Evolutionary conservation across 1,140 invertebrate species (phyloP).

Genomic region (Alviniconcha marisindica): DNA sequence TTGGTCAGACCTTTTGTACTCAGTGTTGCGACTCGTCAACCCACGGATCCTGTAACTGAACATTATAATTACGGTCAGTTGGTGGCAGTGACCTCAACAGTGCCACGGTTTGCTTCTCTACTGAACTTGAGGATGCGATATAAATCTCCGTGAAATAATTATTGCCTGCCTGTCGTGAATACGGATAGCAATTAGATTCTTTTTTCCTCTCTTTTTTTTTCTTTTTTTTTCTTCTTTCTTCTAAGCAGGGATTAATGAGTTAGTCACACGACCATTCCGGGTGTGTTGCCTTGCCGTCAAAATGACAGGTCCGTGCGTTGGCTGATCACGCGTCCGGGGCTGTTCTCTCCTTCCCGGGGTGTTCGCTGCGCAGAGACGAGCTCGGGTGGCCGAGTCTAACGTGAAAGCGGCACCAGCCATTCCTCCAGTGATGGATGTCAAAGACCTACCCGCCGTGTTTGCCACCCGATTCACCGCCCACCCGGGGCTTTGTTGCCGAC

Average conservation of each 20-base stretch:
- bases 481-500: not conserved
- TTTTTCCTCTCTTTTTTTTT: not conserved
- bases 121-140: no score
- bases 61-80: no score
- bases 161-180: no score
- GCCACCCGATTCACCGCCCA: not conserved
- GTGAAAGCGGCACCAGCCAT: not conserved
- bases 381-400: no score
- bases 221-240: not conserved
- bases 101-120: no score
- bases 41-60: no score
- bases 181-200: no score
- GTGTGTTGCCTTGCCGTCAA: not conserved
- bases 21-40: no score
- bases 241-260: not conserved
- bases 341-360: not conserved
- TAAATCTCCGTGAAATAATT: no score
- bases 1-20: no score
- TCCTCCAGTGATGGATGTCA: constrained; percentile 16
- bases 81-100: no score
- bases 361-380: not conserved
- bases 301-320: no score
- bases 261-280: not conserved
- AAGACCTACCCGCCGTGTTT: not conserved
- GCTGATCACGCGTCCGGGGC: not conserved